Evolutionary conservation across 2,888 invertebrate species (phyloP).

Genomic region (Tetheella fluctuosa): DNA sequence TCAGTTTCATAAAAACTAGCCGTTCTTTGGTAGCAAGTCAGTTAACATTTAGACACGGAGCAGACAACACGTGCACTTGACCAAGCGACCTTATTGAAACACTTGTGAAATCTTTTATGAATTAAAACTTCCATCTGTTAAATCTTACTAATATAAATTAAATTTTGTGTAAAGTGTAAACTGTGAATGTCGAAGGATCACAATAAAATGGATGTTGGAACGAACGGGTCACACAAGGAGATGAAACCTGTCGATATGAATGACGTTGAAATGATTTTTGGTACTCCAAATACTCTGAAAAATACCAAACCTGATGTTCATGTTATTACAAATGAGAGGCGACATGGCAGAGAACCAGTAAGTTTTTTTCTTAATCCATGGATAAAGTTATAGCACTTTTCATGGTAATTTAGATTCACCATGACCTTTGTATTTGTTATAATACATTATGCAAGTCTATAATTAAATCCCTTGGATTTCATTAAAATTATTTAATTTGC

Average conservation of each 20-base stretch:
- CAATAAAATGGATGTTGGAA: conserved; percentile 42
- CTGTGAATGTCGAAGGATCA: conserved; percentile 39
- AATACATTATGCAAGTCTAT: too few species aligned
- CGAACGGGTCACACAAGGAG: conserved; percentile 42
- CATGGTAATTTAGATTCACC: too few species aligned
- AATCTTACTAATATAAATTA: not conserved
- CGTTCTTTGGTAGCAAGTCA: conserved; percentile 15
- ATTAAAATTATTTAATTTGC: too few species aligned
- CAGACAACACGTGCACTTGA: not conserved
- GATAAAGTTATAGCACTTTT: too few species aligned
- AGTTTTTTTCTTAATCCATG: conserved; percentile 18
- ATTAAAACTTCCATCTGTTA: not conserved
- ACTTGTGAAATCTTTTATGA: not conserved
- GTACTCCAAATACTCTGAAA: conserved; percentile 49
- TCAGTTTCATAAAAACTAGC: not conserved
- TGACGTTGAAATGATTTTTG: conserved; percentile 66
- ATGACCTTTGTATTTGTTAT: too few species aligned
- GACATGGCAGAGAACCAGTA: conserved; percentile 36
- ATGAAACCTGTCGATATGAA: conserved; percentile 44
- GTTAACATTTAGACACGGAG: conserved; percentile 5
- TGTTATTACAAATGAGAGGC: conserved; percentile 46
- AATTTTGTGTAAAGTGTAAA: not conserved
- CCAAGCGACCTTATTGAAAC: not conserved
- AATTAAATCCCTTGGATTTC: too few species aligned
- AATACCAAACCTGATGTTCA: conserved; percentile 41